phyloP scores from a whole-genome alignment of 2,797 vertebrate genomes.

The Hyperoplus immaculatus region DNA sequence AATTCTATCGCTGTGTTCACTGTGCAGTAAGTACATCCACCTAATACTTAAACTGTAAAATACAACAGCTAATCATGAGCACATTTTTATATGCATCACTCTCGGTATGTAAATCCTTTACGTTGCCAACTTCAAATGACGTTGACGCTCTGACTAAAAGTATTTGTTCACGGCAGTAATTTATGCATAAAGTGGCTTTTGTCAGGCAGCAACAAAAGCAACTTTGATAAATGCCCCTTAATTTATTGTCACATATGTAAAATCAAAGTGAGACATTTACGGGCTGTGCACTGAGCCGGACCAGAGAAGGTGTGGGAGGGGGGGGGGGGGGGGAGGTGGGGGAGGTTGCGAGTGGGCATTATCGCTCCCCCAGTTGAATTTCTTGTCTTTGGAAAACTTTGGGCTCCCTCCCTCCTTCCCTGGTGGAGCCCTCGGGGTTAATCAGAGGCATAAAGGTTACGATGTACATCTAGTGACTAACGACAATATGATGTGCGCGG shows the following conservation, averaged over 20 bases:
- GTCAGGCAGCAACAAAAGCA: slow-evolving; percentile 89
- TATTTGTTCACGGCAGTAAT: slow-evolving; percentile 91
- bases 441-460: slow-evolving; percentile 92
- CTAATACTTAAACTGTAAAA: slow-evolving; percentile 52
- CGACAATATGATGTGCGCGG: slow-evolving; percentile 86
- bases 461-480: slow-evolving; percentile 90
- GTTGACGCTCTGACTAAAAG: slow-evolving; percentile 85
- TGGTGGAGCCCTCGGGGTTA: slow-evolving; percentile 81
- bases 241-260: slow-evolving; percentile 97
- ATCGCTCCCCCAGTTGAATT: slow-evolving; percentile 39
- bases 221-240: slow-evolving; percentile 94
- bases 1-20: slow-evolving; percentile 13
- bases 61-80: slow-evolving; percentile 52
- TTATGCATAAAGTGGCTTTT: slow-evolving; percentile 94
- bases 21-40: slow-evolving; percentile 34
- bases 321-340: not conserved
- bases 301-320: slow-evolving; percentile 84
- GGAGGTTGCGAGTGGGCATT: slow-evolving; percentile 59
- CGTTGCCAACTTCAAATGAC: slow-evolving; percentile 89
- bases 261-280: slow-evolving; percentile 97
- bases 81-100: slow-evolving; percentile 64
- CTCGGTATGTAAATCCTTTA: slow-evolving; percentile 87
- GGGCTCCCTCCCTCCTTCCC: slow-evolving; percentile 70
- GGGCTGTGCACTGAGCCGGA: slow-evolving; percentile 91
- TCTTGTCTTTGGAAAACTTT: slow-evolving; percentile 72